Evolutionary conservation across 2,888 invertebrate genomes (phyloP).

Genomic region (Cactoblastis cactorum): DNA sequence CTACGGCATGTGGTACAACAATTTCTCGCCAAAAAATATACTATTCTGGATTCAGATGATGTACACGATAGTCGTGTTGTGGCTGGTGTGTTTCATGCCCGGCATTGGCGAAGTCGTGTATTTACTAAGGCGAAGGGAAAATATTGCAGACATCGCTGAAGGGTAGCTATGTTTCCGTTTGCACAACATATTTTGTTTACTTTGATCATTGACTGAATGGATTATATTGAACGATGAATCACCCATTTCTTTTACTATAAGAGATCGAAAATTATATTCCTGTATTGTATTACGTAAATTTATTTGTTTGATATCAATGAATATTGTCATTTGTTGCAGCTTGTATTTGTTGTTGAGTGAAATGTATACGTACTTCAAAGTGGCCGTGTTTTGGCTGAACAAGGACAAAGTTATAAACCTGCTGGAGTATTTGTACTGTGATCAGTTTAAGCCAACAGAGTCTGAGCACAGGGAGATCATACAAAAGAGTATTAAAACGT

Average conservation of each 20-base stretch:
- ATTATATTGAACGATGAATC: conserved; percentile 16
- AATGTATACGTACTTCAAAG: conserved; percentile 73
- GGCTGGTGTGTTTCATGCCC: conserved; percentile 70
- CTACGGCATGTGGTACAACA: conserved; percentile 73
- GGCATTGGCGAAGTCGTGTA: conserved; percentile 82
- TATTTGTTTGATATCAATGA: conserved; percentile 14
- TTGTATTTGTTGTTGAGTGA: conserved; percentile 72
- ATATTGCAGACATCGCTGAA: conserved; percentile 80
- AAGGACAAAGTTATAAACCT: conserved; percentile 57
- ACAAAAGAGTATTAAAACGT: conserved; percentile 55
- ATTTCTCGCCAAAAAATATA: conserved; percentile 40
- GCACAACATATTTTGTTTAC: conserved; percentile 28
- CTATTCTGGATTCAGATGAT: conserved; percentile 57
- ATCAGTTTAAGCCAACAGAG: conserved; percentile 63
- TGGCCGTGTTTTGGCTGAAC: conserved; percentile 68
- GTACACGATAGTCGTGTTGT: conserved; percentile 57
- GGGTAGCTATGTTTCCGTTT: conserved; percentile 50
- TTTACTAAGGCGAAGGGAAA: conserved; percentile 81
- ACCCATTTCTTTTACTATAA: conserved; percentile 2
- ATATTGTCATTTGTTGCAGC: conserved; percentile 40
- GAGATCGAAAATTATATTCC: neutral
- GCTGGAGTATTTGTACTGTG: conserved; percentile 55
- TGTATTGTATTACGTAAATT: neutral
- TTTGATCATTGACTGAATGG: conserved; percentile 33
- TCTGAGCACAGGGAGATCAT: conserved; percentile 58